phyloP scores from a whole-genome alignment of 1,140 invertebrate species.

The Penaeus japonicus region DNA sequence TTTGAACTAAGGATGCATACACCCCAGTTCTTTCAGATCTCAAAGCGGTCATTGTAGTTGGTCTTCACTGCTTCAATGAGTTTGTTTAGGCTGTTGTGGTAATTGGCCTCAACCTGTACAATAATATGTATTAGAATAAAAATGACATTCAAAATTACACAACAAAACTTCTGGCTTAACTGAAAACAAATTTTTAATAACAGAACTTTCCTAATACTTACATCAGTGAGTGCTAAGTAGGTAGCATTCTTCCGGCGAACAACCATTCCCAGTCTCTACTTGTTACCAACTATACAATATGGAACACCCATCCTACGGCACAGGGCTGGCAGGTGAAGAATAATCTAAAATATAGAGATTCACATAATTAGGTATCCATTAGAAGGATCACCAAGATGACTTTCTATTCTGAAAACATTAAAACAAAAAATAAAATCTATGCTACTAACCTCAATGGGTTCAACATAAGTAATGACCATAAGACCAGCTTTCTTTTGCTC shows the following conservation, averaged over 20 bases:
- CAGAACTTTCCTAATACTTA: conserved; percentile 32
- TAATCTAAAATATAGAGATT: conserved; percentile 79
- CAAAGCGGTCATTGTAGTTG: conserved; percentile 98
- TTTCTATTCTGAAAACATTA: background rate
- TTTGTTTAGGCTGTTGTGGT: conserved; percentile 86
- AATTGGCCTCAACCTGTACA: conserved; percentile 79
- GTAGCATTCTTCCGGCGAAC: conserved; percentile 93
- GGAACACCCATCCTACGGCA: conserved; percentile 99
- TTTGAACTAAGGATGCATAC: conserved; percentile 95
- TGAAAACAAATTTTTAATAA: no score
- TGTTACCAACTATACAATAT: conserved; percentile 98
- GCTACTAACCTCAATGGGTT: conserved; percentile 91
- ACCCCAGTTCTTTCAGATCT: conserved; percentile 97
- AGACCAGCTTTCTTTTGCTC: conserved; percentile 99
- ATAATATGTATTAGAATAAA: no score
- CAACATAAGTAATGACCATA: conserved; percentile 98
- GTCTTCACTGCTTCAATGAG: conserved; percentile 95
- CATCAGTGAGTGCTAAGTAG: conserved; percentile 82
- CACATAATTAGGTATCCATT: no score
- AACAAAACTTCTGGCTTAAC: no score
- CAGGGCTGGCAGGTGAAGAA: conserved; percentile 94
- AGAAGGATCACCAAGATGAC: no score
- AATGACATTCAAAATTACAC: no score
- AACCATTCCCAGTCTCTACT: conserved; percentile 91
- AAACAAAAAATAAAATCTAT: background rate